These are phyloP conservation scores for Eurosta solidaginis DNA, from an alignment of 1,140 invertebrate species.

Conservation along the genomic window DNA sequence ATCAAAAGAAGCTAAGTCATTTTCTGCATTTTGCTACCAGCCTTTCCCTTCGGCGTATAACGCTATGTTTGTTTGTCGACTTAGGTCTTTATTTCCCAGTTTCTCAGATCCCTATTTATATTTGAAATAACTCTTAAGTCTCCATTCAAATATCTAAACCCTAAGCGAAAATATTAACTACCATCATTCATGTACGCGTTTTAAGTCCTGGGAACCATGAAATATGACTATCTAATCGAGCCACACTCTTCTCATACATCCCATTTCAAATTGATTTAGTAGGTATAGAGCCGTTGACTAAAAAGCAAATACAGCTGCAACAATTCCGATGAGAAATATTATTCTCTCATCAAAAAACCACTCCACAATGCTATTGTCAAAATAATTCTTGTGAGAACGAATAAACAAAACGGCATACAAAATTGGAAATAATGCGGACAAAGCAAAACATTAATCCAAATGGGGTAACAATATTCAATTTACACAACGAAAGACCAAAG, in stretches of 20 bases:
- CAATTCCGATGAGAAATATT: conserved; percentile 17
- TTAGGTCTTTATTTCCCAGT: too few relatives aligned
- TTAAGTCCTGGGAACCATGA: background rate
- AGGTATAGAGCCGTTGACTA: background rate
- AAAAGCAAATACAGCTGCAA: conserved; percentile 10
- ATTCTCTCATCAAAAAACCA: conserved; percentile 4
- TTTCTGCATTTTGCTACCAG: too few relatives aligned
- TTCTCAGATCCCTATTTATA: too few relatives aligned
- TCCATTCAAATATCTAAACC: too few relatives aligned
- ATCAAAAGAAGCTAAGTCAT: too few relatives aligned
- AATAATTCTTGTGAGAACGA: background rate
- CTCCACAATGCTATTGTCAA: background rate
- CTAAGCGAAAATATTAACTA: too few relatives aligned
- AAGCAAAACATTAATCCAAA: conserved; percentile 2
- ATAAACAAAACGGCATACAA: background rate
- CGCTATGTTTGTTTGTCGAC: too few relatives aligned
- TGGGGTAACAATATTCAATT: background rate
- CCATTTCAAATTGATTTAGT: conserved; percentile 13
- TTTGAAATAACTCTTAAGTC: too few relatives aligned
- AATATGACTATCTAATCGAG: background rate
- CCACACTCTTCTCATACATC: background rate
- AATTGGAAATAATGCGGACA: background rate
- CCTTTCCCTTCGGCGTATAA: too few relatives aligned
- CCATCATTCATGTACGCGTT: too few relatives aligned
- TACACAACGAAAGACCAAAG: background rate